Base-by-base conservation (phyloP, 2,888 invertebrate species). In the Eristalis intricaria region DNA sequence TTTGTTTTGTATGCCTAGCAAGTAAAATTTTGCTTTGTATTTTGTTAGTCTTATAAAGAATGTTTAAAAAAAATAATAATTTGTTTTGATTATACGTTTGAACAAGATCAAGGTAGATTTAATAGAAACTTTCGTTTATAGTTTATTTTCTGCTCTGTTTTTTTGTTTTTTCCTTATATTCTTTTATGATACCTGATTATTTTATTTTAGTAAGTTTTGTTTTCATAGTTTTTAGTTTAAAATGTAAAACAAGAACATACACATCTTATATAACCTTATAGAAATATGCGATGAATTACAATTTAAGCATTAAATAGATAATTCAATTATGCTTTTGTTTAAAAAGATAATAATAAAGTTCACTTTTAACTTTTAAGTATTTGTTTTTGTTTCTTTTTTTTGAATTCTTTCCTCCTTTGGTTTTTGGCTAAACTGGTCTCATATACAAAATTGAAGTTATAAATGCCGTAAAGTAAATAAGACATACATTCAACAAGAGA, bases 261-360 rank as follows among this genome's bases (percentile, higher is more conserved):
- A 80, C 50, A 68, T 58, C 76, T 79, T 80, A 80, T 84, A 80
- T 83, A 87, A 84, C 84, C 79, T 64, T 77, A 83, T 87, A 84
- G 84, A 84, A 87, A 87, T 87, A 84, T 84, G 87, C 87, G 84
- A 87, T 83, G 84, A 87, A 84, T 87, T 84, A 87, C 84, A 87
- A 83, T 87, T 73, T 73, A 87, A 87, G 87, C 87, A 73, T 85
- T 79, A 70, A 84, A 73, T 84, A 84, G 79, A 80, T 73, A 87
- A 79, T 64, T 71, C 73, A 87, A 79, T 64, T 73, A 76, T 71
- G 68, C 60, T 78, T 65, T 13, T 65, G 40, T 40, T 75, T 64
- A 23, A 58, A 73, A 73, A 85, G 74, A 70, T 84, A 70, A 84
- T n/a, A 84, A 84, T 70, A 50, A 80, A 80, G 65, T 60, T 84